Evolutionary conservation across 2,113 vertebrate genomes (phyloP).

Genomic region (Bubo scandiacus): DNA sequence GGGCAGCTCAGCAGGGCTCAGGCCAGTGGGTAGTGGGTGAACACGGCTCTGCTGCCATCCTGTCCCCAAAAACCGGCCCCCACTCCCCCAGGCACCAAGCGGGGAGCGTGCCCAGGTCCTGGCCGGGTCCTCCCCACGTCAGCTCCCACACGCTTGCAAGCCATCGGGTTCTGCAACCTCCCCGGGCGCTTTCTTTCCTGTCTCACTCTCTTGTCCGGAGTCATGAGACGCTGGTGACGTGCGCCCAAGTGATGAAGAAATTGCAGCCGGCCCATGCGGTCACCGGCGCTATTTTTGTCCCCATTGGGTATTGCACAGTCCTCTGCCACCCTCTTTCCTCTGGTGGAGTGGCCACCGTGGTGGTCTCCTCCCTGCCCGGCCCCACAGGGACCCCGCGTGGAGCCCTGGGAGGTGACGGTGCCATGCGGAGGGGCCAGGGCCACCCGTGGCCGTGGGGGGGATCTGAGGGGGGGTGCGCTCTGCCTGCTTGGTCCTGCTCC

Average conservation of each 20-base stretch:
- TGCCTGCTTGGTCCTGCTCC: rapidly evolving
- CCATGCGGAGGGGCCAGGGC: rapidly evolving
- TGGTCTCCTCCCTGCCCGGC: neutral
- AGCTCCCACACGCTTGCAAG: neutral
- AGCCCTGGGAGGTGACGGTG: neutral
- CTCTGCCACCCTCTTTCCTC: neutral
- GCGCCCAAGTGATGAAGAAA: constrained; percentile 12
- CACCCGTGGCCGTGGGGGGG: too few species aligned
- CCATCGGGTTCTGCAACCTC: neutral
- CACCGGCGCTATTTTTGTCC: constrained; percentile 22
- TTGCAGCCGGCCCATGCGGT: neutral
- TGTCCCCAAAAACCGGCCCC: rapidly evolving
- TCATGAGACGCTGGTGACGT: constrained; percentile 35
- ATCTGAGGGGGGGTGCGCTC: neutral
- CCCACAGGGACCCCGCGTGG: rapidly evolving
- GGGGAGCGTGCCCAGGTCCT: rapidly evolving
- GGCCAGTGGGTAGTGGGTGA: rapidly evolving
- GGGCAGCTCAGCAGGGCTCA: rapidly evolving
- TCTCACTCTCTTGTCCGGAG: neutral
- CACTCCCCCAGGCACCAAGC: rapidly evolving
- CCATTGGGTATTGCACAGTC: neutral
- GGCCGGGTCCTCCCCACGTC: neutral
- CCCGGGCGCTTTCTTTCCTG: neutral
- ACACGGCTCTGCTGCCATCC: rapidly evolving
- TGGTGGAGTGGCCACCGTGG: rapidly evolving